Conservation (phyloP, 2,113 vertebrate species). For the Plectropomus leopardus region DNA sequence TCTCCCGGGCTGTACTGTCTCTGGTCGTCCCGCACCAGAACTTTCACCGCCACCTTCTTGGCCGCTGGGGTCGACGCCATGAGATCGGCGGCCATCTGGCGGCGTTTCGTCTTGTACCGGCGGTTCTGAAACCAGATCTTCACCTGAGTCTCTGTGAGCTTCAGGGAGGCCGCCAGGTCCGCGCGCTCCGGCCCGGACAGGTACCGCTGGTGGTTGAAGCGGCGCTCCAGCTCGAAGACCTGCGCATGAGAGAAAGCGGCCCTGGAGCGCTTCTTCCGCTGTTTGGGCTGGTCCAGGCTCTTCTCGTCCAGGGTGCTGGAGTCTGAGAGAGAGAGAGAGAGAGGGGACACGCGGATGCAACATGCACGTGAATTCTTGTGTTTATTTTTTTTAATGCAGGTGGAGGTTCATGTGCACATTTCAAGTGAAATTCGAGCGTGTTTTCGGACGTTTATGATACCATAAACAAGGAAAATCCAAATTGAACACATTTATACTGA, state of each 20-base stretch:
- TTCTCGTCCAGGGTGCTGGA: conserved; percentile 82
- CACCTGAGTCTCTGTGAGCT: conserved; percentile 98
- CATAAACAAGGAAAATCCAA: not conserved
- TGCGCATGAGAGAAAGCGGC: conserved; percentile 99
- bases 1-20: conserved; percentile 97
- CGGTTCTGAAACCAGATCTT: conserved; percentile 99
- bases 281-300: conserved; percentile 88
- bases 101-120: conserved; percentile 98
- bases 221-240: conserved; percentile 98
- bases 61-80: conserved; percentile 93
- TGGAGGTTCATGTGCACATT: not conserved
- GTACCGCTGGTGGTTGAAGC: conserved; percentile 99
- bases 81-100: conserved; percentile 96
- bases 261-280: conserved; percentile 96
- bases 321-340: conserved; percentile 80
- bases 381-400: conserved; percentile 2
- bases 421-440: not conserved
- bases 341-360: conserved; percentile 1
- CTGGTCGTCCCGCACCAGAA: conserved; percentile 97
- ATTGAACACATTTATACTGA: not conserved
- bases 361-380: conserved; percentile 2
- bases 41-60: conserved; percentile 98
- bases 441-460: not conserved
- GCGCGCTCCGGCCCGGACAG: conserved; percentile 97
- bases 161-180: conserved; percentile 96